Conservation (phyloP, 2,113 vertebrate species). For the Thinocorus orbignyianus region DNA sequence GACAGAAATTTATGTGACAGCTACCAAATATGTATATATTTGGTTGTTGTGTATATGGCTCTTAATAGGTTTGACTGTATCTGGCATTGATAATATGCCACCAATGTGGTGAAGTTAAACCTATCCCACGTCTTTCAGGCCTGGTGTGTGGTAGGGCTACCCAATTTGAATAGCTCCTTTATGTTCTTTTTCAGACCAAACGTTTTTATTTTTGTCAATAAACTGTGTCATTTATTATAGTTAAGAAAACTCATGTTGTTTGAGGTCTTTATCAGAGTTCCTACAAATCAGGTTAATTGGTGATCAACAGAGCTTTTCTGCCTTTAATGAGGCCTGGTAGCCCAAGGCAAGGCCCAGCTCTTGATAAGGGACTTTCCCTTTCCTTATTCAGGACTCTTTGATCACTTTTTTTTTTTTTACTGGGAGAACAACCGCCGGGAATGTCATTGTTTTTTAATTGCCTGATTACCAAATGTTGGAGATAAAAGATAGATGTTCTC, state of each 20-base stretch:
- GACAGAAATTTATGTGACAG: conserved; percentile 44
- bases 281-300: conserved; percentile 99
- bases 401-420: conserved; percentile 86
- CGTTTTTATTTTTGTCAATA: conserved; percentile 83
- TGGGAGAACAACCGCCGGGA: conserved; percentile 83
- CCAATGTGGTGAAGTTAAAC: conserved; percentile 46
- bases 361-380: conserved; percentile 86
- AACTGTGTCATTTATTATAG: conserved; percentile 82
- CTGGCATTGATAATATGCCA: conserved; percentile 35
- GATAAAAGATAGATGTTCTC: conserved; percentile 99
- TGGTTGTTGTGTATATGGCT: conserved; percentile 22
- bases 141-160: conserved; percentile 64
- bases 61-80: background rate
- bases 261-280: conserved; percentile 89
- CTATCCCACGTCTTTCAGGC: conserved; percentile 30
- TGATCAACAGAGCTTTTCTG: conserved; percentile 94
- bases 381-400: conserved; percentile 88
- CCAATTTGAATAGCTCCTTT: conserved; percentile 74
- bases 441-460: conserved; percentile 99
- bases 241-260: conserved; percentile 82
- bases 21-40: conserved; percentile 44
- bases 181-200: conserved; percentile 79
- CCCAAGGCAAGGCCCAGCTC: conserved; percentile 89
- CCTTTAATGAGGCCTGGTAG: conserved; percentile 92
- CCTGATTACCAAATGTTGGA: conserved; percentile 93